A percentile compares a stretch with the other conserved stretches of the same genome.
Conservation (phyloP, 2,113 vertebrate genomes). For the Poeciliopsis prolifica region DNA sequence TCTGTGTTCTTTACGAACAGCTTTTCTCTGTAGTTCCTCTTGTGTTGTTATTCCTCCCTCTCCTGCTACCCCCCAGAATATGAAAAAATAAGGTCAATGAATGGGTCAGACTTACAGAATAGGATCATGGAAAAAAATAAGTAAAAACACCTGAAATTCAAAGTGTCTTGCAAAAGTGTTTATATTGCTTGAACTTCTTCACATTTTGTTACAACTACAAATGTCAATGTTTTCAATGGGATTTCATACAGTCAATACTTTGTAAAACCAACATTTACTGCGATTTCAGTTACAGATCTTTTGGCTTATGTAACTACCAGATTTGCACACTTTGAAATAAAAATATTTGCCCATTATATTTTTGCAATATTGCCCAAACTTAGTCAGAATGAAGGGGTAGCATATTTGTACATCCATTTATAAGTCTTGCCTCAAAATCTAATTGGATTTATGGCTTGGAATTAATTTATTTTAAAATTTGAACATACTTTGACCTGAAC, state of each 20-base stretch:
- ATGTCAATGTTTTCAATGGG: too few relatives aligned
- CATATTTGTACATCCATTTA: too few relatives aligned
- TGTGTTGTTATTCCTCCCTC: slow-evolving; percentile 48
- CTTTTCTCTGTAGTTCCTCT: slow-evolving; percentile 60
- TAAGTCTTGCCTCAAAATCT: too few relatives aligned
- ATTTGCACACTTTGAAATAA: too few relatives aligned
- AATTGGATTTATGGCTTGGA: not conserved
- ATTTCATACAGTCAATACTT: not conserved
- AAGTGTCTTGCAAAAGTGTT: not conserved
- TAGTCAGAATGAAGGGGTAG: too few relatives aligned
- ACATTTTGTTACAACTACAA: not conserved
- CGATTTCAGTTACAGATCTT: not conserved
- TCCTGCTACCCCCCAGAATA: not conserved
- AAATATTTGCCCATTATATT: too few relatives aligned
- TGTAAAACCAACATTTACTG: not conserved
- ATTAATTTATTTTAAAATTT: not conserved
- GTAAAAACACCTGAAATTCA: not conserved
- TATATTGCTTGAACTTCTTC: not conserved
- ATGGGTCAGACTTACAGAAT: slow-evolving; percentile 31
- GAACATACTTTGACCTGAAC: not conserved
- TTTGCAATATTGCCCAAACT: too few relatives aligned
- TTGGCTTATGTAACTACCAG: not conserved
- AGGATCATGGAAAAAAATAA: slow-evolving; percentile 1
- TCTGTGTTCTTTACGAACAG: slow-evolving; percentile 68
- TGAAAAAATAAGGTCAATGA: slow-evolving; percentile 52